These are phyloP conservation scores for Lithophane socia DNA, from an alignment of 2,888 invertebrate genomes.

Conservation along the genomic window DNA sequence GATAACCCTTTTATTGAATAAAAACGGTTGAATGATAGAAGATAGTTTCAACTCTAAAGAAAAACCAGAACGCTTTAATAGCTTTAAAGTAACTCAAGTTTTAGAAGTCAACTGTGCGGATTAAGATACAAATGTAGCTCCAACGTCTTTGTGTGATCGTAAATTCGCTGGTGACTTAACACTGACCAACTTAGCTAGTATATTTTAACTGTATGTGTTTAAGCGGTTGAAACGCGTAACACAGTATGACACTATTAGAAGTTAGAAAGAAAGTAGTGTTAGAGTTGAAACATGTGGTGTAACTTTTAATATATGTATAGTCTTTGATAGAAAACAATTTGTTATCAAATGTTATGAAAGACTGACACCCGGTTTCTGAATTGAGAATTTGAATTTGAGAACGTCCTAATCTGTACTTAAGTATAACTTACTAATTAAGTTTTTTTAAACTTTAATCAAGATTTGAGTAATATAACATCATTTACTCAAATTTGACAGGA, in stretches of 20 bases:
- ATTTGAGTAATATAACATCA: too few relatives aligned
- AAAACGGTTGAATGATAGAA: background rate
- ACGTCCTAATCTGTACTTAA: too few relatives aligned
- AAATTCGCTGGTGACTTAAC: constrained; percentile 52
- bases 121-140: constrained; percentile 38
- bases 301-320: background rate
- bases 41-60: constrained; percentile 8
- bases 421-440: too few relatives aligned
- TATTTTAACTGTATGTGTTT: constrained; percentile 43
- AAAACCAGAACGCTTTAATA: constrained; percentile 23
- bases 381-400: too few relatives aligned
- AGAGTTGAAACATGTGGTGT: background rate
- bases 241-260: constrained; percentile 3
- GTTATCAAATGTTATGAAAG: background rate
- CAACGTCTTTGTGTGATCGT: constrained; percentile 38
- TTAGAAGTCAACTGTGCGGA: constrained; percentile 33
- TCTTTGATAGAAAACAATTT: background rate
- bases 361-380: background rate
- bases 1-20: background rate
- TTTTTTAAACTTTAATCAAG: too few relatives aligned
- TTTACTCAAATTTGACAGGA: too few relatives aligned
- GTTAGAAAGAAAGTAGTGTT: constrained; percentile 7
- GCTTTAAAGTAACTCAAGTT: constrained; percentile 33
- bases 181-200: constrained; percentile 46
- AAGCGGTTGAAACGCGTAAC: constrained; percentile 18